Conservation (phyloP, 2,888 invertebrate species). For the Cheilosia pagana region DNA sequence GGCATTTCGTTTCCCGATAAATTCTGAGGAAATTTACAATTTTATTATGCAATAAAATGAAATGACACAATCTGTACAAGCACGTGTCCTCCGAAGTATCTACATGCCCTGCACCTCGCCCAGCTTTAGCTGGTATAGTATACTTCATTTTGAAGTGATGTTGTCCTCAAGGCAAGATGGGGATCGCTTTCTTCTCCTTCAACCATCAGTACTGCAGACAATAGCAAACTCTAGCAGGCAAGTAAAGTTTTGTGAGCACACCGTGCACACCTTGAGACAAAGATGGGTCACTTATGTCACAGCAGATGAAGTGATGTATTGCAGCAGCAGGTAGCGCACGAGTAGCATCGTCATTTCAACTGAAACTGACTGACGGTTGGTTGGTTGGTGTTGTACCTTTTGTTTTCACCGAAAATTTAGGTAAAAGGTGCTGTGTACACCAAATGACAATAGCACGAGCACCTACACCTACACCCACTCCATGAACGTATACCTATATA, state of each 20-base stretch:
- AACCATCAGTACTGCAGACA: constrained; percentile 9
- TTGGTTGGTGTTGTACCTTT: constrained; percentile 48
- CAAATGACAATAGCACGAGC: constrained; percentile 11
- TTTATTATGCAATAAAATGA: constrained; percentile 72
- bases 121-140: constrained; percentile 2
- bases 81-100: constrained; percentile 36
- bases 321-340: constrained; percentile 26
- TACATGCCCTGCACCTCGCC: neutral
- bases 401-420: constrained; percentile 13
- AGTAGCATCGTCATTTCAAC: neutral
- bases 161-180: constrained; percentile 62
- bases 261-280: constrained; percentile 54
- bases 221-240: constrained; percentile 19
- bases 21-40: constrained; percentile 58
- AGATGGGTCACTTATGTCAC: constrained; percentile 69
- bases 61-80: constrained; percentile 64
- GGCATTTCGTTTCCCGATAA: constrained; percentile 53
- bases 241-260: constrained; percentile 16
- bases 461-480: neutral
- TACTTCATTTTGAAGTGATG: constrained; percentile 52
- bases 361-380: constrained; percentile 34
- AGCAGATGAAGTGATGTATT: constrained; percentile 66
- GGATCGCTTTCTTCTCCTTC: constrained; percentile 18
- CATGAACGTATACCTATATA: neutral
- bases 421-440: neutral